These are phyloP conservation scores for Pocota personata DNA, from an alignment of 2,888 invertebrate genomes.

Conservation along the genomic window DNA sequence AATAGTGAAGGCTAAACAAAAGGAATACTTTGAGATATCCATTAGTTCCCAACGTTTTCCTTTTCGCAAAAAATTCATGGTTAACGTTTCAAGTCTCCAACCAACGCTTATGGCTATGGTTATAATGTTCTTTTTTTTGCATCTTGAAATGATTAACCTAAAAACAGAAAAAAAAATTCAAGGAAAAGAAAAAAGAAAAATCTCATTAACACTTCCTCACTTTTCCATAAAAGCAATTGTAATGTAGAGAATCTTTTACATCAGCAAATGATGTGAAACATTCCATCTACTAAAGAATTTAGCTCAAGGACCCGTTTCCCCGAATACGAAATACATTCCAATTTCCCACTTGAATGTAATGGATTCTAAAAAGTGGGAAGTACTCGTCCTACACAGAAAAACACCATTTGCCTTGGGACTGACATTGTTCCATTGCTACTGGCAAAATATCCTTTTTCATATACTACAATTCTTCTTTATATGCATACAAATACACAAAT, in stretches of 20 bases:
- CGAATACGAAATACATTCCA: constrained; percentile 69
- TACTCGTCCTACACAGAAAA: constrained; percentile 60
- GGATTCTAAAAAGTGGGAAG: constrained; percentile 70
- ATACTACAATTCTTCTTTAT: constrained; percentile 46
- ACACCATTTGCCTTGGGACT: constrained; percentile 67
- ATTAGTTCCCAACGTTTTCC: background rate
- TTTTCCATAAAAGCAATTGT: constrained; percentile 66
- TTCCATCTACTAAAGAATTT: constrained; percentile 65
- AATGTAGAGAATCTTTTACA: constrained; percentile 56
- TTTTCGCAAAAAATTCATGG: background rate
- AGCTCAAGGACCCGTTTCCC: constrained; percentile 69
- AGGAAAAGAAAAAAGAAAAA: constrained; percentile 23
- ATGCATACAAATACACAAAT: constrained; percentile 19
- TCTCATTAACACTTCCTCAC: constrained; percentile 65
- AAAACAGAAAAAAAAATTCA: constrained; percentile 44
- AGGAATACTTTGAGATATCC: background rate
- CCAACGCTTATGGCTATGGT: background rate
- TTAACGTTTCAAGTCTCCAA: background rate
- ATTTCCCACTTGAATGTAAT: constrained; percentile 73
- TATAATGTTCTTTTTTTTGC: background rate
- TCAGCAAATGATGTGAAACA: constrained; percentile 68
- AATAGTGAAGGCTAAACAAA: background rate
- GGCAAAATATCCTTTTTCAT: constrained; percentile 63
- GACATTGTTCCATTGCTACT: constrained; percentile 70
- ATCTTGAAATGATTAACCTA: constrained; percentile 50